A percentile compares a stretch with the other conserved stretches of the same genome.
Conservation (phyloP, 1,140 invertebrate species). For the Trichonephila clavipes region DNA sequence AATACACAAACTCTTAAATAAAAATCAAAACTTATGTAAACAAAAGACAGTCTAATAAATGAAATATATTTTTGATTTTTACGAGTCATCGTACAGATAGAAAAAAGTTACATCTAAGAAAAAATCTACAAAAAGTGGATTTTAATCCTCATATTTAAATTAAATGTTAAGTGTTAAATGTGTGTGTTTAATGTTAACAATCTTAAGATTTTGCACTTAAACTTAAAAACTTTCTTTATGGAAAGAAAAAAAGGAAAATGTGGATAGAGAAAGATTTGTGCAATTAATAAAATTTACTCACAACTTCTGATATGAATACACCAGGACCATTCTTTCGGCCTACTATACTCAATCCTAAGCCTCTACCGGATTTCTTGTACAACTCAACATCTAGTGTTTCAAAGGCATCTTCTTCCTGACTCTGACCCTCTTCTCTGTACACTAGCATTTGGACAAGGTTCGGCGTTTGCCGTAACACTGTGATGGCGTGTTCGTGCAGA, state of each 20-base stretch:
- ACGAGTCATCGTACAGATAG: no score
- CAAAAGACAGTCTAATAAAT: no score
- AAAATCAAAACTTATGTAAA: no score
- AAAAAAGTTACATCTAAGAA: no score
- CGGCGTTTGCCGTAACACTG: slow-evolving; percentile 82
- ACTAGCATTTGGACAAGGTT: slow-evolving; percentile 93
- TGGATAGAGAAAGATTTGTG: not conserved
- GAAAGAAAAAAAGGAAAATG: not conserved
- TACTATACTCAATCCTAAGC: slow-evolving; percentile 94
- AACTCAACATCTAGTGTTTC: slow-evolving; percentile 94
- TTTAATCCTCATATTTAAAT: no score
- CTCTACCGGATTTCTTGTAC: slow-evolving; percentile 94
- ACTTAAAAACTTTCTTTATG: no score
- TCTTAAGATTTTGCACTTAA: no score
- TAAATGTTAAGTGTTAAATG: no score
- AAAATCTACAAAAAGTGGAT: no score
- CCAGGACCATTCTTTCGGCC: slow-evolving; percentile 91
- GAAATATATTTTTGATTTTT: no score
- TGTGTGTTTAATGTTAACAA: no score
- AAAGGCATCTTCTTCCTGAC: slow-evolving; percentile 86
- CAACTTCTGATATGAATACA: slow-evolving; percentile 96
- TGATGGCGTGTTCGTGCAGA: slow-evolving; percentile 82
- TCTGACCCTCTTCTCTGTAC: slow-evolving; percentile 86
- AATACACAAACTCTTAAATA: no score
- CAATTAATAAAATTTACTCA: slow-evolving; percentile 22